phyloP scores from a whole-genome alignment of 1,140 invertebrate species.

The Drosophila ananassae region DNA sequence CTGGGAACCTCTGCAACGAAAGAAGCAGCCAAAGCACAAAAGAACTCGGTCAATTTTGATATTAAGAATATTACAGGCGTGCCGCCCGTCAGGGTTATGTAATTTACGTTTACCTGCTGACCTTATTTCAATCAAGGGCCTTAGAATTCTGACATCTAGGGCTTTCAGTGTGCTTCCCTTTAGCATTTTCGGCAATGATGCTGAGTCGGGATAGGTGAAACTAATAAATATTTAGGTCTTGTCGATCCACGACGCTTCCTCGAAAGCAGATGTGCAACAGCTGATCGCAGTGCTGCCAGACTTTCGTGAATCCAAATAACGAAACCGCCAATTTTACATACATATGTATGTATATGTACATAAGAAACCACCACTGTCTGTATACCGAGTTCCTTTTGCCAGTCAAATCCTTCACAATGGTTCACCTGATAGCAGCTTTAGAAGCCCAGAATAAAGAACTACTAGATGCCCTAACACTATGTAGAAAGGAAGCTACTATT shows the following conservation, averaged over 20 bases:
- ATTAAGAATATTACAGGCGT: conserved; percentile 22
- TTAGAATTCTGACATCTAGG: conserved; percentile 59
- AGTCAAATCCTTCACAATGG: too few species aligned
- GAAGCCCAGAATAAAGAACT: too few species aligned
- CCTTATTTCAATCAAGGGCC: conserved; percentile 58
- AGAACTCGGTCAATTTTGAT: conserved; percentile 48
- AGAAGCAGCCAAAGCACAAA: conserved; percentile 3
- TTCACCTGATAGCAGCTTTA: too few species aligned
- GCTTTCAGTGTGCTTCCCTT: conserved; percentile 57
- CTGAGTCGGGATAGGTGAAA: not conserved
- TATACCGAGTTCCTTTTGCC: too few species aligned
- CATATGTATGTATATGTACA: too few species aligned
- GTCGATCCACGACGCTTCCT: not conserved
- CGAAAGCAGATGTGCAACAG: conserved; percentile 10
- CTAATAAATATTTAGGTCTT: not conserved
- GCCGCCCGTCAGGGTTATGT: conserved; percentile 49
- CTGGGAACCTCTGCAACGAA: conserved; percentile 30
- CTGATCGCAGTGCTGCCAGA: conserved; percentile 40
- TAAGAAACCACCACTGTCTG: too few species aligned
- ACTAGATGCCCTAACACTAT: too few species aligned
- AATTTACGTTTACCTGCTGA: conserved; percentile 77
- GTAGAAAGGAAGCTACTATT: too few species aligned
- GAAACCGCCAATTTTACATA: not conserved
- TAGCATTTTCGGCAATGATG: conserved; percentile 53
- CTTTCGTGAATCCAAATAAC: not conserved